Base-by-base conservation (phyloP, 2,888 invertebrate species). In the Macrosiphum euphorbiae region DNA sequence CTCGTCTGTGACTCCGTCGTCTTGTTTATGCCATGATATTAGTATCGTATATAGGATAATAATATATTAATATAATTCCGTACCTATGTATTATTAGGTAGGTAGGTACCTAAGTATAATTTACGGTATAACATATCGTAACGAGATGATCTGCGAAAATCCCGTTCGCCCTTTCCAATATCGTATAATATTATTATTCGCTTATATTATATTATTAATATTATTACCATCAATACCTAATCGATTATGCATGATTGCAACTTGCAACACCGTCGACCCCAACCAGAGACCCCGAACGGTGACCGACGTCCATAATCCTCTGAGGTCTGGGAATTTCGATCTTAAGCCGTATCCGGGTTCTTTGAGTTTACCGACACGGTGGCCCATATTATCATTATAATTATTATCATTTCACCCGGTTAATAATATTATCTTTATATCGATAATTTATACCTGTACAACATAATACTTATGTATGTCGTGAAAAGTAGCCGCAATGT, bases 321-420 rank as follows among this genome's bases (percentile, higher is more conserved):
- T 5, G 84, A 78, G 84, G 84, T 84, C 78, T 84, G 3, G 44
- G 41, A 84, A 52, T 78, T 91, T 52, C 1, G 84, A 41, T 84
- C 52, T 41, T 84, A 91, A 91, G 35, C 52, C 52, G 90, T 41
- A 78, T 41, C 4, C 92, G 52, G 41, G 86, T 86, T 52, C 35
- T 88, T 92, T 88, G 50, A 88, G 88, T 67, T 50, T 61, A 13
- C 44, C 91, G 16, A 13, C 13, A 55, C 67, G 44, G 26, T 47
- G n/a, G 28, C 50, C 50, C 10, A 5, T 67, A 67, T 90, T 67
- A 67, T 90, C 5, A 67, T 90, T 67, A n/a, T n/a, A n/a, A n/a
- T n/a, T 47, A n/a, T 90, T 90, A 78, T 8, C 8, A 78, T 78
- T 78, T 35, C 10, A n/a, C 1, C n/a, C 5, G 0, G 35, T 78